A percentile compares a stretch with the other conserved stretches of the same genome.
These are phyloP conservation scores for Sphenodon punctatus DNA, from an alignment of 2,797 vertebrate genomes.

Conservation along the genomic window DNA sequence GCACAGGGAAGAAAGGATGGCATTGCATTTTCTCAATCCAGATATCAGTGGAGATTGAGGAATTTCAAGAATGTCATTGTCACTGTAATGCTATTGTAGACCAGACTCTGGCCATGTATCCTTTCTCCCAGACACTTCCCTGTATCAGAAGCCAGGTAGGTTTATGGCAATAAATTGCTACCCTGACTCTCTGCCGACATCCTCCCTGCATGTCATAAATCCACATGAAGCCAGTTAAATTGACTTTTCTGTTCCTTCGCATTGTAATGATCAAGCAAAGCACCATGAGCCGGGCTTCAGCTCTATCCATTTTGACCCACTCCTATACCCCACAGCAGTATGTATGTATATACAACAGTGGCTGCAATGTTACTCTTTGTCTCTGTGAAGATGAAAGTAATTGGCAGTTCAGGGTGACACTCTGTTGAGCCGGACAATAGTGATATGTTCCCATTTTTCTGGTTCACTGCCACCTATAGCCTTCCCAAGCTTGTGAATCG, in stretches of 20 bases:
- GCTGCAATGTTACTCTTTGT: neutral
- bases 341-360: neutral
- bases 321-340: neutral
- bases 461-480: conserved; percentile 5
- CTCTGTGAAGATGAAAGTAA: neutral
- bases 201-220: no score
- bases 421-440: conserved; percentile 14
- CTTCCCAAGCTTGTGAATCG: conserved; percentile 38
- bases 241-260: neutral
- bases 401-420: neutral
- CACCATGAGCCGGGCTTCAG: neutral
- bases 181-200: no score
- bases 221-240: neutral
- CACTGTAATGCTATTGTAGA: no score
- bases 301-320: neutral
- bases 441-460: neutral
- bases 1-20: no score
- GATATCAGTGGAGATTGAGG: no score
- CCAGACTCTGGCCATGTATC: no score
- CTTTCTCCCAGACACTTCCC: no score
- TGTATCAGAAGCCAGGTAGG: no score
- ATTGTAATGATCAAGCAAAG: neutral
- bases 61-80: no score
- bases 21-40: no score
- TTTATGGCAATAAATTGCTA: no score